Evolutionary conservation across 2,797 vertebrate genomes (phyloP).

Genomic region (Dicrostonyx torquatus): DNA sequence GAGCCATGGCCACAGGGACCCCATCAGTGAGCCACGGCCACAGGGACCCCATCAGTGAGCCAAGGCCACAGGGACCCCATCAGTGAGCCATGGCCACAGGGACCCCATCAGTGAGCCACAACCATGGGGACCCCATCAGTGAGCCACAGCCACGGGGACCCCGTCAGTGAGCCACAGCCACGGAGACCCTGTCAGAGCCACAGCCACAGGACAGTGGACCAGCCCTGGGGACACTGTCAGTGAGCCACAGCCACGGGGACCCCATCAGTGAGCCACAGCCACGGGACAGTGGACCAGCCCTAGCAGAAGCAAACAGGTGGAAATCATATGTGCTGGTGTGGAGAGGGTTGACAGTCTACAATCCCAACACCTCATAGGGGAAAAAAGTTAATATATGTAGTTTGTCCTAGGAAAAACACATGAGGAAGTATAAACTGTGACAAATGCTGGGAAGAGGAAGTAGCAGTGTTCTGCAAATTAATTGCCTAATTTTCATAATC

Average conservation of each 20-base stretch:
- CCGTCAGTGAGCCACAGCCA: too few relatives aligned
- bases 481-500: background rate
- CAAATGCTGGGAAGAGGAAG: background rate
- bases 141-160: too few relatives aligned
- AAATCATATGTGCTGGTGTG: background rate
- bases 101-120: too few relatives aligned
- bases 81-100: too few relatives aligned
- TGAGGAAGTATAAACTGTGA: background rate
- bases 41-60: too few relatives aligned
- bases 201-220: too few relatives aligned
- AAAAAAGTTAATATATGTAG: background rate
- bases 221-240: too few relatives aligned
- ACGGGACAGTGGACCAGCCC: accelerated
- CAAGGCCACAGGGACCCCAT: accelerated
- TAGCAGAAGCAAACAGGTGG: background rate
- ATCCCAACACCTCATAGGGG: background rate
- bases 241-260: background rate
- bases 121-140: too few relatives aligned
- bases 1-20: accelerated
- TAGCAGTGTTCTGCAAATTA: background rate
- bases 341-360: background rate
- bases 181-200: too few relatives aligned
- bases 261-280: background rate
- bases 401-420: background rate
- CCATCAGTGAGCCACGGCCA: too few relatives aligned